A percentile compares a stretch with the other conserved stretches of the same genome.
Evolutionary conservation across 2,113 vertebrate species (phyloP).

Genomic region (Caloenas nicobarica): DNA sequence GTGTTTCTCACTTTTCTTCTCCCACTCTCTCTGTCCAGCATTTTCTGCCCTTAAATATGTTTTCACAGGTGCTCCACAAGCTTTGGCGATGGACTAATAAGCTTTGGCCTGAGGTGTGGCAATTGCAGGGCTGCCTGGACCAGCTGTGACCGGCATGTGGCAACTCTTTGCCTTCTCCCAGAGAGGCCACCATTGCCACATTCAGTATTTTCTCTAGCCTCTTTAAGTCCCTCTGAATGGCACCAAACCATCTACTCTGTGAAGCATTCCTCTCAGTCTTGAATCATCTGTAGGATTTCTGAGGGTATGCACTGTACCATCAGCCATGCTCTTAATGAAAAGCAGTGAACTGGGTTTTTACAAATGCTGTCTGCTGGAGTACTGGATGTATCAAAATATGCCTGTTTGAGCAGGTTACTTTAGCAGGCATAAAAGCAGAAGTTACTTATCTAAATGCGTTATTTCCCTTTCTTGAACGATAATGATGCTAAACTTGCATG

Average conservation of each 20-base stretch:
- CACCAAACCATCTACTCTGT: too few species aligned
- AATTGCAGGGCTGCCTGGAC: not conserved
- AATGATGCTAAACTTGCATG: constrained; percentile 17
- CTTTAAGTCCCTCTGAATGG: too few species aligned
- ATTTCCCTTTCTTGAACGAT: constrained; percentile 1
- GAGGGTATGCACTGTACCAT: too few species aligned
- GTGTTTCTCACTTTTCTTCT: not conserved
- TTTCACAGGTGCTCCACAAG: not conserved
- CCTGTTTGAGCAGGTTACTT: not conserved
- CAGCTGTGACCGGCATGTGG: not conserved
- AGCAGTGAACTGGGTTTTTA: not conserved
- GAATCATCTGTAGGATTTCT: too few species aligned
- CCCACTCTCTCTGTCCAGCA: not conserved
- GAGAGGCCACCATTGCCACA: not conserved
- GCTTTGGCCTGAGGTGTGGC: not conserved
- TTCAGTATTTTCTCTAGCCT: too few species aligned
- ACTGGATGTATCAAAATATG: not conserved
- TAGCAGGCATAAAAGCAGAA: not conserved
- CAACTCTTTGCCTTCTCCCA: not conserved
- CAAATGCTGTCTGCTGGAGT: not conserved
- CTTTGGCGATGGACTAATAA: not conserved
- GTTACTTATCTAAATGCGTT: not conserved
- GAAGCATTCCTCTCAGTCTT: too few species aligned
- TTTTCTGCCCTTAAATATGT: not conserved
- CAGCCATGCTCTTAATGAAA: not conserved